A percentile compares a stretch with the other conserved stretches of the same genome.
phyloP scores from a whole-genome alignment of 2,113 vertebrate species.

The Trematomus loennbergii region DNA sequence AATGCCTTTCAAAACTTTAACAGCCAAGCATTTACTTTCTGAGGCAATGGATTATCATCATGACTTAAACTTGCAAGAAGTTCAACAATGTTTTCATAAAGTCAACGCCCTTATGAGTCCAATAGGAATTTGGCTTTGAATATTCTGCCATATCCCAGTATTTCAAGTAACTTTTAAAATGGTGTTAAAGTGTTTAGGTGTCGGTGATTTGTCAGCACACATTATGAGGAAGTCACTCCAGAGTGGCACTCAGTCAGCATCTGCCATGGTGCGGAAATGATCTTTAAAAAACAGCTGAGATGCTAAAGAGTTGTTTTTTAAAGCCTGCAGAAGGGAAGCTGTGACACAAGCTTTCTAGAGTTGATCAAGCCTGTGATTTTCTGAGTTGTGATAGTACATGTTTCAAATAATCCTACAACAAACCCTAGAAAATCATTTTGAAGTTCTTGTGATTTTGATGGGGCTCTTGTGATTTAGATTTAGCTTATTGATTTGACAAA shows the following conservation, averaged over 20 bases:
- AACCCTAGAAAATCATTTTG: neutral
- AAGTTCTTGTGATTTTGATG: neutral
- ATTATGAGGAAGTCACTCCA: neutral
- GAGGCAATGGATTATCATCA: neutral
- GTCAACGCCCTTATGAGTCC: neutral
- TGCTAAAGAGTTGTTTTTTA: neutral
- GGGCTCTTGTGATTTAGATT: neutral
- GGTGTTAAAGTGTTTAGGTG: neutral
- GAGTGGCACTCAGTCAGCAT: conserved; percentile 21
- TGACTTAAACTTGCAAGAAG: neutral
- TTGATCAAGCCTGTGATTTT: neutral
- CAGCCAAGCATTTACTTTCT: neutral
- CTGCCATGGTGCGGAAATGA: neutral
- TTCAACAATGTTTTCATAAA: neutral
- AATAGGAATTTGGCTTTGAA: neutral
- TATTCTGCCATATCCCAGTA: neutral
- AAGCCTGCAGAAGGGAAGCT: neutral
- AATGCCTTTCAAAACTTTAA: neutral
- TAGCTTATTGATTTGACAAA: conserved; percentile 4
- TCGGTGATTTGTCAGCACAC: conserved; percentile 4
- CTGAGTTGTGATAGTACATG: neutral
- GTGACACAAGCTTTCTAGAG: neutral
- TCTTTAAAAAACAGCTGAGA: neutral
- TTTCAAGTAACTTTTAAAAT: neutral
- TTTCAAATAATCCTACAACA: neutral